Conservation (phyloP, 2,888 invertebrate genomes). For the Ormyrus rosae region DNA sequence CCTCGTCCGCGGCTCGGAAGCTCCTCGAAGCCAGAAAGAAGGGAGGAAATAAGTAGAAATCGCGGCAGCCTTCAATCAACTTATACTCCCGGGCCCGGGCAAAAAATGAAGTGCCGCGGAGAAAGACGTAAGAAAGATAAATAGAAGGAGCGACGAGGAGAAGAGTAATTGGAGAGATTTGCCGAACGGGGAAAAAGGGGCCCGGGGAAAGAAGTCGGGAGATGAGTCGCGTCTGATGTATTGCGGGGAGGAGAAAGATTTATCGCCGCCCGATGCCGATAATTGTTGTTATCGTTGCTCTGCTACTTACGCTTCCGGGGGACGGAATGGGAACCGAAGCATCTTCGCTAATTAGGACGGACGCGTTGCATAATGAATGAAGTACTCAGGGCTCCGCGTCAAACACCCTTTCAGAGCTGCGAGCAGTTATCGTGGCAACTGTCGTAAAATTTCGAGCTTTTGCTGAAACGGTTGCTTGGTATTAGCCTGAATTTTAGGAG, state of each 20-base stretch:
- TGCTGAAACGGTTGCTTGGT: too few species aligned
- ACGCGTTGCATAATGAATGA: too few species aligned
- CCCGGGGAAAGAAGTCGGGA: background rate
- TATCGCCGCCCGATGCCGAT: background rate
- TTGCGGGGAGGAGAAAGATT: background rate
- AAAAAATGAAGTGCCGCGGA: conserved; percentile 1
- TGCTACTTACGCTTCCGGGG: background rate
- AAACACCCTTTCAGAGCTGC: too few species aligned
- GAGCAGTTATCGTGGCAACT: too few species aligned
- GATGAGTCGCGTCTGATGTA: background rate
- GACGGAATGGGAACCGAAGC: too few species aligned
- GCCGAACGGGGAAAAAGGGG: background rate
- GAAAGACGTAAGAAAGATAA: conserved; percentile 44
- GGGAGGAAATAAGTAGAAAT: too few species aligned
- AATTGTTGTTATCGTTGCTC: background rate
- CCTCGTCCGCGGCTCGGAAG: background rate
- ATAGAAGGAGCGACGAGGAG: background rate
- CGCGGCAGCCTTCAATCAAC: too few species aligned
- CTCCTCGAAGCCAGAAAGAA: background rate
- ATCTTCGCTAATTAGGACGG: too few species aligned
- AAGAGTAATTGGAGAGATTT: background rate
- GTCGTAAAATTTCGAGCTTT: too few species aligned
- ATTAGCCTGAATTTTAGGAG: too few species aligned
- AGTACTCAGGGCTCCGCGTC: too few species aligned
- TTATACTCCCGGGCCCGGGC: too few species aligned